These are phyloP conservation scores for Halichoeres trimaculatus DNA, from an alignment of 2,113 vertebrate species.

Conservation along the genomic window DNA sequence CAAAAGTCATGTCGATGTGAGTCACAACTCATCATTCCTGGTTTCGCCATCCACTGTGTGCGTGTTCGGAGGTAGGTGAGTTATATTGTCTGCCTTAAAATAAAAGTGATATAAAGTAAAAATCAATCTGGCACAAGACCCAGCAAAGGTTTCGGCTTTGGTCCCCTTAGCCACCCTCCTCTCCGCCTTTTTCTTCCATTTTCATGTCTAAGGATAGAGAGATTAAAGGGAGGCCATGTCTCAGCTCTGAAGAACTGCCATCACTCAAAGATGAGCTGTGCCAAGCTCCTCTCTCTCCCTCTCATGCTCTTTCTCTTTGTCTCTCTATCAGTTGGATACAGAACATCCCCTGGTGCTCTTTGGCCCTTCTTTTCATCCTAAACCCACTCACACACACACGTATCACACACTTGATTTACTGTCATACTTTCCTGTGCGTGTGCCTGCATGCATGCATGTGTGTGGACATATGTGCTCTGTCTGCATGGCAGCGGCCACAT, in stretches of 20 bases:
- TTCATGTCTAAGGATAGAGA: constrained; percentile 71
- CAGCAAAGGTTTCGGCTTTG: constrained; percentile 38
- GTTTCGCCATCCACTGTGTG: constrained; percentile 33
- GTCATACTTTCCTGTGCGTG: constrained; percentile 41
- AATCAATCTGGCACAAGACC: constrained; percentile 70
- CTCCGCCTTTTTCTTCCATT: constrained; percentile 56
- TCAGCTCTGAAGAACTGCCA: constrained; percentile 64
- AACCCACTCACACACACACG: constrained; percentile 48
- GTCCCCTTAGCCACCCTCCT: constrained; percentile 61
- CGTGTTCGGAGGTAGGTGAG: constrained; percentile 53
- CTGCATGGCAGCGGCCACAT: constrained; percentile 68
- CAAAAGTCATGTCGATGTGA: constrained; percentile 40
- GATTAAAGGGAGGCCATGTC: constrained; percentile 74
- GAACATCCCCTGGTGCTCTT: constrained; percentile 62
- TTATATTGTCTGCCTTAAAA: constrained; percentile 64
- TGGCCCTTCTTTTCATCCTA: constrained; percentile 46
- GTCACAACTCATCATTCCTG: constrained; percentile 55
- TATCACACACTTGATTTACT: constrained; percentile 59
- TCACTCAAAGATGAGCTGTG: constrained; percentile 69
- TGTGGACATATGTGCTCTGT: constrained; percentile 53
- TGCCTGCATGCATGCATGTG: constrained; percentile 23
- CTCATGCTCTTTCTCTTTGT: constrained; percentile 33
- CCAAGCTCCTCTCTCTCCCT: constrained; percentile 63
- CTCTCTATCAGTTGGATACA: constrained; percentile 48
- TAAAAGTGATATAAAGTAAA: constrained; percentile 72